phyloP scores from a whole-genome alignment of 2,113 vertebrate genomes.

The Prunella himalayana region DNA sequence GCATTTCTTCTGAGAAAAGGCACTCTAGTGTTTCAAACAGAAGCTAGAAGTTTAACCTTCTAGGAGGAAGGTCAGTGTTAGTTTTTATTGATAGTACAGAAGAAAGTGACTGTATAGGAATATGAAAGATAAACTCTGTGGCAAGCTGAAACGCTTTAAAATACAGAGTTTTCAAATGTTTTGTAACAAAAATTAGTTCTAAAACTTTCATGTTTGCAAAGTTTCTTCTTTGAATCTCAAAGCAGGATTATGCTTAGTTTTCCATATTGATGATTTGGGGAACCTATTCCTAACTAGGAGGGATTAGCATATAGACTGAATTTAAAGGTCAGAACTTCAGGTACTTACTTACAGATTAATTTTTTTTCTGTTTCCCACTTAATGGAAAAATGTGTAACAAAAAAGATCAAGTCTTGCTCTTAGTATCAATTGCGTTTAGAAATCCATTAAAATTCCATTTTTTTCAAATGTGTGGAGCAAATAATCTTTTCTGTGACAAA shows the following conservation, averaged over 20 bases:
- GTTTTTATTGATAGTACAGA: constrained; percentile 72
- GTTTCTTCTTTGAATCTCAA: not conserved
- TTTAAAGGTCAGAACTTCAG: constrained; percentile 47
- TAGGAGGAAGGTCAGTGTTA: constrained; percentile 71
- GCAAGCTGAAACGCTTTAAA: constrained; percentile 53
- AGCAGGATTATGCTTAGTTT: not conserved
- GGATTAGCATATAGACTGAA: constrained; percentile 46
- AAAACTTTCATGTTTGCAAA: constrained; percentile 38
- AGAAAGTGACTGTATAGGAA: constrained; percentile 61
- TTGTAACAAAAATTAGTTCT: constrained; percentile 59
- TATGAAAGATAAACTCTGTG: constrained; percentile 62
- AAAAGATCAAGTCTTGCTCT: not conserved
- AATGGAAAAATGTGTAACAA: not conserved
- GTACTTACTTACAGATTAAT: not conserved
- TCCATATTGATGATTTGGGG: constrained; percentile 7
- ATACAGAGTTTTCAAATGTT: constrained; percentile 39
- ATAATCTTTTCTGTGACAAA: not conserved
- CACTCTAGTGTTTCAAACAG: constrained; percentile 68
- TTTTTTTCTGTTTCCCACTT: not conserved
- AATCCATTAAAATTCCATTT: not conserved
- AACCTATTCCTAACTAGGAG: not conserved
- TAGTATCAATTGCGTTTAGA: not conserved
- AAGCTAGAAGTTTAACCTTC: constrained; percentile 77
- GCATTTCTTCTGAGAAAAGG: constrained; percentile 73
- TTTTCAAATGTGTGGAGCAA: not conserved